Conservation (phyloP, 2,113 vertebrate species). For the Mungos mungo region DNA sequence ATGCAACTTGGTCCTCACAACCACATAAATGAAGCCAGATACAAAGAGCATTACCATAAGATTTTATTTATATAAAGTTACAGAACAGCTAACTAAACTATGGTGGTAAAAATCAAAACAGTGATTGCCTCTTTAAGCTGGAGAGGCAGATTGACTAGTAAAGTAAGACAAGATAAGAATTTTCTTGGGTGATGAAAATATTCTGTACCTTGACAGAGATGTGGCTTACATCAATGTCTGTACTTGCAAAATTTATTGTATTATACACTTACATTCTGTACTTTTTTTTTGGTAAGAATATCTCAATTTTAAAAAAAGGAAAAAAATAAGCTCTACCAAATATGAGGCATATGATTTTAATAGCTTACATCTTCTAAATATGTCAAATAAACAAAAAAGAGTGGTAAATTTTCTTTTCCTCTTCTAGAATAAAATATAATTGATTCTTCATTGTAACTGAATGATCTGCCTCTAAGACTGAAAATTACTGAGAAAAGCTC, state of each 20-base stretch:
- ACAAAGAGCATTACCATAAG: not conserved
- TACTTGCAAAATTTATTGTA: not conserved
- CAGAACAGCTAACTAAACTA: not conserved
- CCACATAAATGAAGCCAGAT: not conserved
- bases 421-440: not conserved
- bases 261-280: not conserved
- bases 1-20: not conserved
- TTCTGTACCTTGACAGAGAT: not conserved
- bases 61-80: not conserved
- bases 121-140: not conserved
- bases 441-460: not conserved
- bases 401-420: not conserved
- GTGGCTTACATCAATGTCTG: not conserved
- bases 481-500: not conserved
- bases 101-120: not conserved
- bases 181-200: not conserved
- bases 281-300: not conserved
- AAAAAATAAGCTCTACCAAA: not conserved
- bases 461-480: not conserved
- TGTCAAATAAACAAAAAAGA: not conserved
- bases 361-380: not conserved
- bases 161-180: not conserved
- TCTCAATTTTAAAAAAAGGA: not conserved
- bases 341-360: not conserved
- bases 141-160: not conserved